Evolutionary conservation across 1,140 invertebrate species (phyloP).

Genomic region (Drosophila bipectinata): DNA sequence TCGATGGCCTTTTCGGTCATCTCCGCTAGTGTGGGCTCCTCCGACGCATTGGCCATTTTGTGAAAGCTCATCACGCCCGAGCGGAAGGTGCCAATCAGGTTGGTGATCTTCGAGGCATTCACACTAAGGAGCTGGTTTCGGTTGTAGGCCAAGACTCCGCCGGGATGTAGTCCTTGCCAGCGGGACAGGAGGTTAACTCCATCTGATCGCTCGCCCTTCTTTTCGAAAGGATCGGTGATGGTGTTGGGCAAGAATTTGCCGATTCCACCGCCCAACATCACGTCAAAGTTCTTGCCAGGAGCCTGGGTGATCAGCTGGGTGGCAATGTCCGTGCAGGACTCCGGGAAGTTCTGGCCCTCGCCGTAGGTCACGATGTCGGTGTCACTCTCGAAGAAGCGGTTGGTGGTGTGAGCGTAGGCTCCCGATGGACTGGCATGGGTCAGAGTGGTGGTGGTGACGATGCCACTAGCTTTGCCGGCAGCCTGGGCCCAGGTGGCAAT

Average conservation of each 20-base stretch:
- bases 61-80: conserved; percentile 85
- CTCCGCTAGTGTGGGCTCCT: conserved; percentile 88
- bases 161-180: conserved; percentile 83
- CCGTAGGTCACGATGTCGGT: conserved; percentile 80
- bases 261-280: conserved; percentile 89
- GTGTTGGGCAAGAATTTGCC: conserved; percentile 86
- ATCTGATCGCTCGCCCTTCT: conserved; percentile 85
- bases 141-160: conserved; percentile 85
- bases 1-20: conserved; percentile 90
- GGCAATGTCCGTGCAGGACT: conserved; percentile 85
- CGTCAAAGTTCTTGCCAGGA: conserved; percentile 86
- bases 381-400: conserved; percentile 92
- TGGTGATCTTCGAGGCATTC: conserved; percentile 84
- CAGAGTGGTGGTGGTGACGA: conserved; percentile 79
- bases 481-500: conserved; percentile 93
- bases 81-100: conserved; percentile 85
- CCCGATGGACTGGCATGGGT: conserved; percentile 80
- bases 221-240: conserved; percentile 84
- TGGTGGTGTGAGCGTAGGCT: conserved; percentile 86
- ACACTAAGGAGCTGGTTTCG: conserved; percentile 84
- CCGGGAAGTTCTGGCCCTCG: conserved; percentile 61
- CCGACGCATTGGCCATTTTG: conserved; percentile 84
- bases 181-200: conserved; percentile 84
- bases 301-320: conserved; percentile 88
- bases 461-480: conserved; percentile 86